Conservation (phyloP, 2,113 vertebrate species). For the Sprattus sprattus region DNA sequence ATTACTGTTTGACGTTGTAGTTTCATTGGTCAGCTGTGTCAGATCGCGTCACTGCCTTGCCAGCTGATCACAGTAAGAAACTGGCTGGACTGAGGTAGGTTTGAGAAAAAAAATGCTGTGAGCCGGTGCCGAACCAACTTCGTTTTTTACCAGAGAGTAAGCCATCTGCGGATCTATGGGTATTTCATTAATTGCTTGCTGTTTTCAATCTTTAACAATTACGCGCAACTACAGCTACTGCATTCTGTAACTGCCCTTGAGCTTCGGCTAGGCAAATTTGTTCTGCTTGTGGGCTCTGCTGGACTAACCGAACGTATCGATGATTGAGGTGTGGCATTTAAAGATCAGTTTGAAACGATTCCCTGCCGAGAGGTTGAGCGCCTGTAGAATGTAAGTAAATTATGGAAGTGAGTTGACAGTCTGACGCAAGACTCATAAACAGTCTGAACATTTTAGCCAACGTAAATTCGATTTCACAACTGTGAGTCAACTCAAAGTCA, state of each 20-base stretch:
- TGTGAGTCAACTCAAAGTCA: conserved; percentile 14
- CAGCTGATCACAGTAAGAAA: conserved; percentile 93
- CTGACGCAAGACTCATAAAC: background rate
- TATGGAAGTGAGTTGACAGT: background rate
- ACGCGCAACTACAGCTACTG: background rate
- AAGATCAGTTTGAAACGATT: background rate
- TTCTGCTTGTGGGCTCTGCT: background rate
- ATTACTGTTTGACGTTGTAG: conserved; percentile 56
- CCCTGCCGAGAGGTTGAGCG: background rate
- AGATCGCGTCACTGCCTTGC: conserved; percentile 83
- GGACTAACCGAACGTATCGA: background rate
- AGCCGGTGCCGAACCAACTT: conserved; percentile 9
- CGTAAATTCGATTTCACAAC: conserved; percentile 32
- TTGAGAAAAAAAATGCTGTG: conserved; percentile 17
- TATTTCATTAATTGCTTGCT: background rate
- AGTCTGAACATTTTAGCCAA: conserved; percentile 29
- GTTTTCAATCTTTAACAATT: background rate
- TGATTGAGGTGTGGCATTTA: conserved; percentile 17
- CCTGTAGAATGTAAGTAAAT: background rate
- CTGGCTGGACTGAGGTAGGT: conserved; percentile 64
- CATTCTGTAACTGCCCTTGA: conserved; percentile 15
- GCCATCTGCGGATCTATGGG: background rate
- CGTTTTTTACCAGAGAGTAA: background rate
- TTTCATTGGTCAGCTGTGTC: conserved; percentile 69
- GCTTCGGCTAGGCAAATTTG: background rate